Conservation (phyloP, 2,888 invertebrate genomes). For the Scotopteryx bipunctaria region DNA sequence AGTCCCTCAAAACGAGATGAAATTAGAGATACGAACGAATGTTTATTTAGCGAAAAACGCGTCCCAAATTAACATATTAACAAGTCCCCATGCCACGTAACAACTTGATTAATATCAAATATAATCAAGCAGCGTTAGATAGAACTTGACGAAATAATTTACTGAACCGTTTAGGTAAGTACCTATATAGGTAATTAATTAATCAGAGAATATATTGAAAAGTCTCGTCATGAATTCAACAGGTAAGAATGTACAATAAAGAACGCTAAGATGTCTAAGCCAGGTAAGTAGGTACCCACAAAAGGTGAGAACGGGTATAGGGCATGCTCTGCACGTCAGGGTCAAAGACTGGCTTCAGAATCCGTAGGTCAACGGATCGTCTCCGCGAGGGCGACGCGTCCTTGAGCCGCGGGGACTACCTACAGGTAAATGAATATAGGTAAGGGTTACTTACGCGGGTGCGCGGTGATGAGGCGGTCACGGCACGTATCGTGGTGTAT, state of each 20-base stretch:
- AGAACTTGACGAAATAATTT: no score
- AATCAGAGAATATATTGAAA: conserved; percentile 34
- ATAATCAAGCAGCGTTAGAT: no score
- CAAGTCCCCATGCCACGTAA: no score
- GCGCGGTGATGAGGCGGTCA: conserved; percentile 52
- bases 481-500: conserved; percentile 63
- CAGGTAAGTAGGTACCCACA: conserved; percentile 51
- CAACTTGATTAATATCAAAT: no score
- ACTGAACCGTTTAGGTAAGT: not conserved
- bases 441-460: conserved; percentile 72
- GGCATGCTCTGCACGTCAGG: conserved; percentile 26
- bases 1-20: no score
- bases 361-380: not conserved
- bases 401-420: conserved; percentile 29
- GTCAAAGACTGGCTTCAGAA: conserved; percentile 29
- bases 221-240: conserved; percentile 69
- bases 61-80: no score
- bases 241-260: conserved; percentile 48
- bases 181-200: conserved; percentile 20
- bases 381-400: conserved; percentile 5
- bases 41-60: no score
- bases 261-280: conserved; percentile 22
- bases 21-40: no score
- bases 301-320: conserved; percentile 37
- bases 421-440: conserved; percentile 56